Conservation (phyloP, 2,113 vertebrate species). For the Labrus mixtus region DNA sequence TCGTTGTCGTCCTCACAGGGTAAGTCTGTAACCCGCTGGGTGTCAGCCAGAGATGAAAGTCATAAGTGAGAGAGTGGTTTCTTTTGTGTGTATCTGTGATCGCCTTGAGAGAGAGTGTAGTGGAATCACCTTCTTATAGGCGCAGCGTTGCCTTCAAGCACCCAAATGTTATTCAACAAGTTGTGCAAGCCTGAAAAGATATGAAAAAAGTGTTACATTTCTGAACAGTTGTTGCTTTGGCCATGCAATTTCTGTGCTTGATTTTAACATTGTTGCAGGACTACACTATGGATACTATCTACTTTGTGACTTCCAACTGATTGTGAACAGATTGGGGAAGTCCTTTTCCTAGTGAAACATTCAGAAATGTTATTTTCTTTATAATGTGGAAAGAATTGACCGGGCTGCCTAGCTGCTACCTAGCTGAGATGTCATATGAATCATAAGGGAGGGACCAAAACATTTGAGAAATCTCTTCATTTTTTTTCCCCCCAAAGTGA, state of each 20-base stretch:
- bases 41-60: constrained; percentile 79
- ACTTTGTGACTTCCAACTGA: neutral
- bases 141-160: constrained; percentile 16
- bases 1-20: constrained; percentile 98
- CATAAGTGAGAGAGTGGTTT: constrained; percentile 80
- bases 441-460: too few relatives aligned
- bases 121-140: constrained; percentile 34
- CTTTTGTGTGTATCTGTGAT: constrained; percentile 54
- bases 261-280: constrained; percentile 5
- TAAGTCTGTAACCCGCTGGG: constrained; percentile 84
- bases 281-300: neutral
- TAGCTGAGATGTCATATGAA: too few relatives aligned
- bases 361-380: neutral
- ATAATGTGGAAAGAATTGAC: too few relatives aligned
- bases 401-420: too few relatives aligned
- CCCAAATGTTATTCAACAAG: constrained; percentile 47
- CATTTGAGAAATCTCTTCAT: too few relatives aligned
- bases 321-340: neutral
- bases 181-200: constrained; percentile 6
- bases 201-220: neutral
- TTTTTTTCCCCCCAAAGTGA: too few relatives aligned
- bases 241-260: neutral
- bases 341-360: neutral
- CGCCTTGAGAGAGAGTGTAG: constrained; percentile 17
- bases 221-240: constrained; percentile 22